A percentile compares a stretch with the other conserved stretches of the same genome.
These are phyloP conservation scores for Nomada ruficornis DNA, from an alignment of 2,888 invertebrate genomes.

Conservation along the genomic window DNA sequence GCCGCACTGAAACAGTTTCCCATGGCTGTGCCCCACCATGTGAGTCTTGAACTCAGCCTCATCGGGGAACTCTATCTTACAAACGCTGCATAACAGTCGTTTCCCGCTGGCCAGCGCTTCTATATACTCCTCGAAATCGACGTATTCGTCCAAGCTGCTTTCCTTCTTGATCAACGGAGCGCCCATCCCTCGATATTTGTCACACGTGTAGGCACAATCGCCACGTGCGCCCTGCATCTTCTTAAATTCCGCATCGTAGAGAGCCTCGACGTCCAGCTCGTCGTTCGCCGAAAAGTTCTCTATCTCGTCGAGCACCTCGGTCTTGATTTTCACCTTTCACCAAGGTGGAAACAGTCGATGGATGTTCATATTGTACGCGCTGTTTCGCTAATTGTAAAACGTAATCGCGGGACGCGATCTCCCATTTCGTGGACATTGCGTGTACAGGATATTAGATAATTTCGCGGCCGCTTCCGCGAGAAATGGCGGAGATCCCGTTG, in stretches of 20 bases:
- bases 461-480: constrained; percentile 51
- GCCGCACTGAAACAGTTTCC: constrained; percentile 61
- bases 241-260: neutral
- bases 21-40: constrained; percentile 61
- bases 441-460: constrained; percentile 58
- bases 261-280: constrained; percentile 43
- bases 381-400: neutral
- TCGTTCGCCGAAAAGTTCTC: constrained; percentile 64
- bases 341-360: neutral
- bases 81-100: constrained; percentile 62
- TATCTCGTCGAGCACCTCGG: constrained; percentile 65
- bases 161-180: constrained; percentile 21
- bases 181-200: neutral
- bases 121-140: constrained; percentile 64
- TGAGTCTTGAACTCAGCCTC: constrained; percentile 62
- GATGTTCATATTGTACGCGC: neutral
- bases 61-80: constrained; percentile 61
- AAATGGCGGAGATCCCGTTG: constrained; percentile 23
- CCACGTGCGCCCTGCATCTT: neutral
- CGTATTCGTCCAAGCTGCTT: constrained; percentile 31
- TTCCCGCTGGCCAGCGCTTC: constrained; percentile 51
- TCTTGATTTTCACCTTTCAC: constrained; percentile 64
- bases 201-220: neutral
- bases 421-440: constrained; percentile 35
- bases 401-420: constrained; percentile 37